Percentiles rank a stretch among this genome's conserved stretches.
Conservation (phyloP, 2,113 vertebrate genomes). For the Heteronetta atricapilla region DNA sequence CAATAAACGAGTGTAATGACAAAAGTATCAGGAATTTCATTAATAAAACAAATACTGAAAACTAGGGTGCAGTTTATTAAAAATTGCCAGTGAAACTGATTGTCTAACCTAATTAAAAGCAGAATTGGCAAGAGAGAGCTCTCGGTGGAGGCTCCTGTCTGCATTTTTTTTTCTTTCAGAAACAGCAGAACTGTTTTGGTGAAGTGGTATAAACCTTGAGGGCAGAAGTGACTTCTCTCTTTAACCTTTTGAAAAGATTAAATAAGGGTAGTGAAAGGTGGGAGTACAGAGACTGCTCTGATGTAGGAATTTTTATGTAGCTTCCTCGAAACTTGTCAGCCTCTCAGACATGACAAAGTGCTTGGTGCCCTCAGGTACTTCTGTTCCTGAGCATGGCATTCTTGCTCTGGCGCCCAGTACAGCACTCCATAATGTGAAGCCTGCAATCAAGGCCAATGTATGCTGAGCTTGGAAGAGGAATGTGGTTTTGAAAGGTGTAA, state of each 20-base stretch:
- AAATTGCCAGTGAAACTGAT: neutral
- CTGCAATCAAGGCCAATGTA: neutral
- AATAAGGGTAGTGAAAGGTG: neutral
- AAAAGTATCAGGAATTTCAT: neutral
- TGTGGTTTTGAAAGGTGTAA: neutral
- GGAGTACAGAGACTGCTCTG: neutral
- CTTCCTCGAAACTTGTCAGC: neutral
- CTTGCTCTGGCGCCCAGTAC: neutral
- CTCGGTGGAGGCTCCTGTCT: neutral
- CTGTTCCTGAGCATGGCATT: neutral
- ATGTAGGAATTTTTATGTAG: neutral
- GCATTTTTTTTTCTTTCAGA: neutral
- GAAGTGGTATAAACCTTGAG: neutral
- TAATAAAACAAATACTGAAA: neutral
- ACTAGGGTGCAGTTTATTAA: neutral
- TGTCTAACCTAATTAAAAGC: neutral
- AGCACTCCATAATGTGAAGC: neutral
- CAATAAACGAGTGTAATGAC: neutral
- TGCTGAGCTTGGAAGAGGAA: neutral
- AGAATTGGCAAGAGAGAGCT: neutral
- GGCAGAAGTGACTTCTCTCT: constrained; percentile 11
- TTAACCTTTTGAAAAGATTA: neutral
- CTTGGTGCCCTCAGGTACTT: neutral
- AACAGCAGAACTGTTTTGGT: neutral
- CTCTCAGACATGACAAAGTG: neutral